These are phyloP conservation scores for Holcopasites calliopsidis DNA, from an alignment of 1,140 invertebrate genomes.

Conservation along the genomic window DNA sequence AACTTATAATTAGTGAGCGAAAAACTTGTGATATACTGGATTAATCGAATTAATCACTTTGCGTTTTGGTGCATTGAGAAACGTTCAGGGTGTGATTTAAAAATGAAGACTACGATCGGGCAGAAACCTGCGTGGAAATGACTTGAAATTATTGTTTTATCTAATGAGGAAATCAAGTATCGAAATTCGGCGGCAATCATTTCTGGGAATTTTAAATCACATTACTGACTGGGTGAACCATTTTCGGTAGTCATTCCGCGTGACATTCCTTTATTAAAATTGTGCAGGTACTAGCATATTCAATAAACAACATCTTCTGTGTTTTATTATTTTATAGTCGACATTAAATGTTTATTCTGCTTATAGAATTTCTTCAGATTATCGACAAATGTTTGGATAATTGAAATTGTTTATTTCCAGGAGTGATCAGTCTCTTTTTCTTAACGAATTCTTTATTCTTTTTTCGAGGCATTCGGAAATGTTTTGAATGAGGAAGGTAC, in stretches of 20 bases:
- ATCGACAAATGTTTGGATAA: too few relatives aligned
- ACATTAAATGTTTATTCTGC: too few relatives aligned
- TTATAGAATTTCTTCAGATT: too few relatives aligned
- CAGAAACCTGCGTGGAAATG: too few relatives aligned
- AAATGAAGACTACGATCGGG: too few relatives aligned
- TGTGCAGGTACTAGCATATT: constrained; percentile 1
- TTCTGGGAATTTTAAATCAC: constrained; percentile 2
- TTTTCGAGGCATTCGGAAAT: too few relatives aligned
- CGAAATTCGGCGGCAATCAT: not conserved
- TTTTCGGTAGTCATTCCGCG: constrained; percentile 25
- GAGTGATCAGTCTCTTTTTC: too few relatives aligned
- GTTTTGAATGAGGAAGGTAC: not conserved
- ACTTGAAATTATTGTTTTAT: not conserved
- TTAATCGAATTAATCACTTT: constrained; percentile 29
- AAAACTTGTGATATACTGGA: constrained; percentile 39
- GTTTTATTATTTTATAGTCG: too few relatives aligned
- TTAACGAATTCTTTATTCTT: not conserved
- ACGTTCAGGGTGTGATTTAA: not conserved
- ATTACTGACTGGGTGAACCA: not conserved
- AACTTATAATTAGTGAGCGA: constrained; percentile 33
- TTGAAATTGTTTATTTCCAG: too few relatives aligned
- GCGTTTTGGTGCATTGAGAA: constrained; percentile 2
- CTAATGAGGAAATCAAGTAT: not conserved
- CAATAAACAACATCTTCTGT: too few relatives aligned
- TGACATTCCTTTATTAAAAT: constrained; percentile 11